Evolutionary conservation across 2,888 invertebrate genomes (phyloP), one percentile per base, ranked within the genome.

Genomic region (Drosophila maculinotata): DNA sequence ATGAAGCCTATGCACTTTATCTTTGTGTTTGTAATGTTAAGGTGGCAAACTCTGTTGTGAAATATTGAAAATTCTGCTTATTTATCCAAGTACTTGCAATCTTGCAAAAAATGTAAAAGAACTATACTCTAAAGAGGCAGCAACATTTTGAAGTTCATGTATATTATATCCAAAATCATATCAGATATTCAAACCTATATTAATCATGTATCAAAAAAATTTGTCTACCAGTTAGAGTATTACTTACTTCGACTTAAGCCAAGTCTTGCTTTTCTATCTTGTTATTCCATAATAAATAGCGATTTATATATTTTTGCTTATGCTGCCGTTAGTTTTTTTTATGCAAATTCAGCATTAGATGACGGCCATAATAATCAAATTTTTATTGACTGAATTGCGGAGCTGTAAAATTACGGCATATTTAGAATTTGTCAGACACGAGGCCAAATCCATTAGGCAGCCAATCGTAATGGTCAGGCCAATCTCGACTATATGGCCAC

Each of bases 331-430:
- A 26, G 15, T 25, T 38, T 39, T 51, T 48, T 54, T 10, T 33
- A 67, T 77, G 59, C 35, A 57, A 51, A 62, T 59, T 63, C 23
- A 20, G 67, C 76, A 59, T 65, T 83, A 72, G 66, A 83, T 63
- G 84, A 68, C 81, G 67, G 66, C 66, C 87, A 80, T 87, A 73
- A 84, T 77, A 87, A 87, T 80, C 73, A 80, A 73, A 80, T 51
- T 69, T 81, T 84, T 87, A 87, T 81, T 81, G 80, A 81, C 80
- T 87, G 81, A 84, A 87, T 80, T 84, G 81, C 78, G 10, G 12
- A 39, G 69, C 65, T 68, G 80, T 76, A 71, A 67, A 66, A 28
- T 52, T 53, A 52, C 49, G 33, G 57, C 60, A 60, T 49, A 39
- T 41, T 60, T 44, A 67, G 59, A 54, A 52, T 59, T 48, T 35